Base-by-base conservation (phyloP, 2,797 vertebrate genomes). In the Bryconaethiops microstoma region DNA sequence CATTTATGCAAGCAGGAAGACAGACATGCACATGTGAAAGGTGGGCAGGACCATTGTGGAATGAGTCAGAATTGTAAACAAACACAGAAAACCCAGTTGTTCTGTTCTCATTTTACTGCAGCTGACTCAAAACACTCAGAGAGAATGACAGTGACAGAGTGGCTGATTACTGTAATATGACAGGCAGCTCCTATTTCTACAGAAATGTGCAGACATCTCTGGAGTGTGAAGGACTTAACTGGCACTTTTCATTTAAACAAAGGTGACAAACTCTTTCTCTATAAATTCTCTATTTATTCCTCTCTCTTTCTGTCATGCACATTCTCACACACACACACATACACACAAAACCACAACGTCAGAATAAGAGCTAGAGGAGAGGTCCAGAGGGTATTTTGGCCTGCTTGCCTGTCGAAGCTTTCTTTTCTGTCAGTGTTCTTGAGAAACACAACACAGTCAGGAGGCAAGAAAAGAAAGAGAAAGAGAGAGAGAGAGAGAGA, bases 341-440 rank as follows among this genome's bases (percentile, higher is more conserved):
- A 23, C 13, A 50, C 59, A 54, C 74, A 75, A 8, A 42, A 42
- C 25, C 48, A 39, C 7, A 42, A 29, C 29, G 59, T 72, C 64
- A 72, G 25, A 54, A 19, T 65, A 75, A 77, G 45, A 63, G 23
- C 50, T 48, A 64, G 52, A 75, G 65, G 63, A 63, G 4, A 42
- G 23, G 64, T 82, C 48, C 50, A 50, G 35, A 80, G 70, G 74
- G 64, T 69, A 64, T 80, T 77, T 52, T 1, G 9, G 63, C 23
- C 65, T 48, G 69, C 39, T 21, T 35, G 29, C 21, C 80, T 82
- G 74, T 67, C 69, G 52, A 80, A 82, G 70, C 63, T 40, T 16
- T 57, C 29, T 4, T 57, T 67, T 60, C 25, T 74, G 42, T 62
- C 65, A 1, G 12, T 67, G 4, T 35, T 62, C 3, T 21, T 60